Conservation (phyloP, 2,888 invertebrate genomes). For the Netelia virgata region DNA sequence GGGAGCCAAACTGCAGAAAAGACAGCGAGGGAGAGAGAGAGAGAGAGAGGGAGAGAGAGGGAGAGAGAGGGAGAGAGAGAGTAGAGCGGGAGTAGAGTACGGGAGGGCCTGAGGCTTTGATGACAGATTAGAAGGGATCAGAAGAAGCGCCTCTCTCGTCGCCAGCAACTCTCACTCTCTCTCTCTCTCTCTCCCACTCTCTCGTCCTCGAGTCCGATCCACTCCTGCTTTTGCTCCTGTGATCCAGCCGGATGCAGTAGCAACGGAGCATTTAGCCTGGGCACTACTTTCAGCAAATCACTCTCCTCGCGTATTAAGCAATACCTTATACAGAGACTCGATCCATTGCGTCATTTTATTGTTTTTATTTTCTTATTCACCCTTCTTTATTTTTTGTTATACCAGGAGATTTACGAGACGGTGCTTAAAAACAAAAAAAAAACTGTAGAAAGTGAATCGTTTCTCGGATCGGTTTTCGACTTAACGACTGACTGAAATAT, state of each 20-base stretch:
- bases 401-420: too few species aligned
- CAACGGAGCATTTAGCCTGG: conserved; percentile 19
- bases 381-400: not conserved
- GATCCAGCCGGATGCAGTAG: conserved; percentile 45
- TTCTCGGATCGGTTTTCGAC: too few species aligned
- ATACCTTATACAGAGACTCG: not conserved
- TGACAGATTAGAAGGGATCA: conserved; percentile 80
- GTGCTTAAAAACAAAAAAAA: too few species aligned
- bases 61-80: conserved; percentile 13
- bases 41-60: conserved; percentile 37
- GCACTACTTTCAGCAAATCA: conserved; percentile 29
- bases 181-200: conserved; percentile 24
- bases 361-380: not conserved
- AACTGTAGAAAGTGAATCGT: too few species aligned
- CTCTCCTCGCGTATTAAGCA: conserved; percentile 4
- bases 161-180: conserved; percentile 46
- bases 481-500: too few species aligned
- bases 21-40: conserved; percentile 7
- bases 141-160: conserved; percentile 63
- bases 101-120: conserved; percentile 78
- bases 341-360: not conserved
- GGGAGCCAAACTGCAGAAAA: conserved; percentile 55
- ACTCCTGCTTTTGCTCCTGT: conserved; percentile 14
- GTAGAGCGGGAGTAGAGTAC: conserved; percentile 61
- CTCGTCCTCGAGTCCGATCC: not conserved